Base-by-base conservation (phyloP, 2,797 vertebrate genomes). In the Sebastes elongatus region DNA sequence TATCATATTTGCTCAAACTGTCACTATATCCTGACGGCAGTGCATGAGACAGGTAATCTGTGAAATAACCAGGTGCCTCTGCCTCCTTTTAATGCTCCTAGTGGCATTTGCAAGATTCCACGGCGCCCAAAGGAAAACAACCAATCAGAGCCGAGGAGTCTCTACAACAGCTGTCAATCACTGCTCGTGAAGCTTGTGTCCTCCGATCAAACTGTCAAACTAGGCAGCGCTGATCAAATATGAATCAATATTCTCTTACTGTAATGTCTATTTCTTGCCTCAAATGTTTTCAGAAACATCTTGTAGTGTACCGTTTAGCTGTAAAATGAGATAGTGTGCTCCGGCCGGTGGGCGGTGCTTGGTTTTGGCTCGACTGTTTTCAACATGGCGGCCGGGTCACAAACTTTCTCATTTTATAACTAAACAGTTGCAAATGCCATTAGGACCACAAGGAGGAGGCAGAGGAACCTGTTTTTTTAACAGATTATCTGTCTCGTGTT, bases 221-320 rank as follows among this genome's bases (percentile, higher is more conserved):
- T 14, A 42, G 38, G 0, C 0, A 6, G 13, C 2, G 2, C 38
- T 42, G 38, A 42, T 42, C 38, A 14, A 42, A 42, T 42, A 42
- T 42, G 13, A 42, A 0, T 42, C 13, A 42, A 42, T 42, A 14
- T 42, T 42, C 38, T 42, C 13, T 42, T 42, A 42, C 13, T 42
- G 38, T 42, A 42, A 42, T 14, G 38, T 0, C 38, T 0, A 42
- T 14, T 42, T 0, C 28, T 28, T 0, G 0, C 38, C 38, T 42
- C 0, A 42, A 42, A 42, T 42, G 0, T 42, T 42, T 42, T 42
- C 38, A 42, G 0, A 42, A 14, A 38, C 35, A 38, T 38, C 35
- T 38, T 38, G 35, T 38, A 38, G 38, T 42, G 38, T 42, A 42
- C 38, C 16, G 35, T 38, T 38, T 6, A 42, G 38, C 38, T 42